A percentile compares a stretch with the other conserved stretches of the same genome.
Conservation (phyloP, 2,797 vertebrate species). For the Dicrostonyx torquatus region DNA sequence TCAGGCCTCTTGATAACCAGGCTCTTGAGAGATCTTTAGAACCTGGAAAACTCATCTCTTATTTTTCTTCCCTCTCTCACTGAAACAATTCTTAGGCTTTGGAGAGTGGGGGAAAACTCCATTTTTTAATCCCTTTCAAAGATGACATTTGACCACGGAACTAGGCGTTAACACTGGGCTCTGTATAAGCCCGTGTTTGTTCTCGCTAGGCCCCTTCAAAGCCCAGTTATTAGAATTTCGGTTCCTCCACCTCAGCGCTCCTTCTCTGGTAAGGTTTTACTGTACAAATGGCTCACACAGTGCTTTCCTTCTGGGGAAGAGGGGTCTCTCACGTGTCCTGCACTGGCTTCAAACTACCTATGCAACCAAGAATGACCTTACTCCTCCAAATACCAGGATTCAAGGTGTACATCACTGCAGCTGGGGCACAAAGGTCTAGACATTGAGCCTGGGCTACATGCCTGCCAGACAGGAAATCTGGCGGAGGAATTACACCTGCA, state of each 20-base stretch:
- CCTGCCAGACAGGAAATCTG: neutral
- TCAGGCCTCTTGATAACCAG: constrained; percentile 25
- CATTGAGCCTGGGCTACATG: neutral
- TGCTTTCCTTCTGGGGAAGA: constrained; percentile 62
- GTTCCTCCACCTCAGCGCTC: constrained; percentile 53
- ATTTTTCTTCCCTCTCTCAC: neutral
- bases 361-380: neutral
- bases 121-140: neutral
- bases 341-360: neutral
- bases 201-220: constrained; percentile 21
- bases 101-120: neutral
- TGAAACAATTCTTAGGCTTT: neutral
- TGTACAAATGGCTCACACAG: constrained; percentile 55
- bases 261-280: constrained; percentile 65
- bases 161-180: neutral
- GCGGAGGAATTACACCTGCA: neutral
- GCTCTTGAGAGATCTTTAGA: neutral
- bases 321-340: too few relatives aligned
- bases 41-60: neutral
- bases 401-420: too few relatives aligned
- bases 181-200: neutral
- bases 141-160: neutral
- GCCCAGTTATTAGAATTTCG: neutral
- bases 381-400: neutral
- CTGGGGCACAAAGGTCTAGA: neutral